Evolutionary conservation across 2,113 vertebrate species (phyloP), one percentile per base, ranked within the genome.

Genomic region (Neotoma lepida): DNA sequence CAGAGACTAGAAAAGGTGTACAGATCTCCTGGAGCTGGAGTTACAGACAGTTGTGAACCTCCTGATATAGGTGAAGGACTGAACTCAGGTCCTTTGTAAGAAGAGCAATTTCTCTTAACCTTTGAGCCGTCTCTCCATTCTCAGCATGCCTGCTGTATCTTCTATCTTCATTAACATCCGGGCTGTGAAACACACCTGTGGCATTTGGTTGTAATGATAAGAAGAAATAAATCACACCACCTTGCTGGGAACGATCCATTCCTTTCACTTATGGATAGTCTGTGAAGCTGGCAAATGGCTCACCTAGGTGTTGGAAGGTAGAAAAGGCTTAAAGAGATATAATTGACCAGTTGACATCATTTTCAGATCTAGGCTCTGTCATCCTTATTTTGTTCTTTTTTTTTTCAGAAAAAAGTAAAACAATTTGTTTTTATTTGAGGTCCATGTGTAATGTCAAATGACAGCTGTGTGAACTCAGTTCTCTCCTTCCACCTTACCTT

Each of bases 71-170:
- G 10, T 49, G 30, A 49, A 24, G 5, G 39, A 24, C 30, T 18
- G 18, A 49, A 64, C 3, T 46, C 41, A 33, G 30, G 44, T 46
- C 41, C 41, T 64, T 46, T 64, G 9, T 9, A 66, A 33, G 28
- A 20, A 46, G 9, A 46, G 4, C 28, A 44, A 49, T 33, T 49
- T 35, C 15, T 49, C 17, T 49, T 86, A n/a, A 46, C 41, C 30
- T 35, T 18, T 15, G 20, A 24, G 4, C 20, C 10, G n/a, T 14
- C 30, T 49, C 61, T 49, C 17, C 6, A 51, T 6, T 26, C 15
- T 9, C 81, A 12, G 89, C 97, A 95, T 96, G 49, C 70, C 88
- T 95, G 49, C 54, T 89, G 0, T 71, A 66, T 89, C 86, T 96
- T 95, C 68, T 95, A 64, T 71, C 58, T 71, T 26, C 49, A 3